These are phyloP conservation scores for Scaptomyza cyrtandrae DNA, from an alignment of 2,888 invertebrate species.

Conservation along the genomic window DNA sequence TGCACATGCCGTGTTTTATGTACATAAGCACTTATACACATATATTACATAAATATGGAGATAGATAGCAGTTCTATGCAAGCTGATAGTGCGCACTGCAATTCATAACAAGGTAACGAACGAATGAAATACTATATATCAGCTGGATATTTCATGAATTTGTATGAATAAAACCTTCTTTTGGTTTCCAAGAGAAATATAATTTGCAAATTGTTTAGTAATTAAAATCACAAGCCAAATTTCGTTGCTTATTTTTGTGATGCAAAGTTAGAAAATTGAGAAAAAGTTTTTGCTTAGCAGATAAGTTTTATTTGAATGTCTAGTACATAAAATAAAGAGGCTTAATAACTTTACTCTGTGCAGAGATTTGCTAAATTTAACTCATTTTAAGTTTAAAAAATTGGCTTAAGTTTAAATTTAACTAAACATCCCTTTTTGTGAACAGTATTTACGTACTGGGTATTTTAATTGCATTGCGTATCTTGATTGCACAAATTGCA, in stretches of 20 bases:
- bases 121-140: neutral
- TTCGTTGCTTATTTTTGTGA: too few species aligned
- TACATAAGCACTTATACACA: constrained; percentile 12
- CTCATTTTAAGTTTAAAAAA: neutral
- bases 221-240: neutral
- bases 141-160: neutral
- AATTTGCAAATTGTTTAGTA: neutral
- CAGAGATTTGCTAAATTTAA: neutral
- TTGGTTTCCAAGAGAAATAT: neutral
- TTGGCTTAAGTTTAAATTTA: neutral
- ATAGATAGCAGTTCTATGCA: constrained; percentile 22
- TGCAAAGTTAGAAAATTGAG: neutral
- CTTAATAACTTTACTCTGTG: neutral
- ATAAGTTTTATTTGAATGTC: neutral
- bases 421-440: too few species aligned
- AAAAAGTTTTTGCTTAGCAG: neutral
- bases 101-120: constrained; percentile 5
- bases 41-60: neutral
- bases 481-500: constrained; percentile 19
- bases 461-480: neutral
- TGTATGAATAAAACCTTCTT: neutral
- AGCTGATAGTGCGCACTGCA: constrained; percentile 38
- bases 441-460: too few species aligned
- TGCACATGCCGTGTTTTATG: constrained; percentile 33
- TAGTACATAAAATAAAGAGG: neutral